Conservation (phyloP, 2,888 invertebrate species). For the Spisula solida region DNA sequence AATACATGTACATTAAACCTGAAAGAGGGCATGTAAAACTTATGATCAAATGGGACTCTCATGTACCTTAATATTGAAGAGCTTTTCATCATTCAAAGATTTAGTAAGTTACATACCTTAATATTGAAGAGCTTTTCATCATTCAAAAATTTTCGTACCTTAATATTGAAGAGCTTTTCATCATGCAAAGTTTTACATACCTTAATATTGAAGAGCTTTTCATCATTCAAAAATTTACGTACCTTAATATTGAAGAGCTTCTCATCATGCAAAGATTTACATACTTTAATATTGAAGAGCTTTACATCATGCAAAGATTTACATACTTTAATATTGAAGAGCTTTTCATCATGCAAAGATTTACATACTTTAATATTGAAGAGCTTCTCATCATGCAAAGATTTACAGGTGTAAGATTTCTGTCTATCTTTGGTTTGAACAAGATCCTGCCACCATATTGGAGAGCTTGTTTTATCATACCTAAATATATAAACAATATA, state of each 20-base stretch:
- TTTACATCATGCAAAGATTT: neutral
- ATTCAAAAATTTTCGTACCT: conserved; percentile 89
- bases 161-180: too few relatives aligned
- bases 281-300: conserved; percentile 82
- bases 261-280: conserved; percentile 89
- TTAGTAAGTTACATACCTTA: conserved; percentile 74
- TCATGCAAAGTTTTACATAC: conserved; percentile 49
- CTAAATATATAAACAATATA: conserved; percentile 33
- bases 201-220: too few relatives aligned
- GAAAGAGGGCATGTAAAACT: too few relatives aligned
- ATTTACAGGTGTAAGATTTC: conserved; percentile 91
- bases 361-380: conserved; percentile 82
- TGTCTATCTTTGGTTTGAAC: conserved; percentile 90
- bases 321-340: conserved; percentile 48
- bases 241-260: conserved; percentile 84
- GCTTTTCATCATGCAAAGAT: neutral
- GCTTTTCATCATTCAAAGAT: conserved; percentile 73
- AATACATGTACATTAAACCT: too few relatives aligned
- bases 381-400: conserved; percentile 84
- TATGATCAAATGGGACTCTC: too few relatives aligned
- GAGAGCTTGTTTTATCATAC: conserved; percentile 91
- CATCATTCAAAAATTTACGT: conserved; percentile 19
- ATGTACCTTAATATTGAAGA: conserved; percentile 73
- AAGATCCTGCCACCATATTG: conserved; percentile 94
- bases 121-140: conserved; percentile 81